A percentile compares a stretch with the other conserved stretches of the same genome.
Conservation (phyloP, 2,113 vertebrate genomes). For the Ageneiosus marmoratus region DNA sequence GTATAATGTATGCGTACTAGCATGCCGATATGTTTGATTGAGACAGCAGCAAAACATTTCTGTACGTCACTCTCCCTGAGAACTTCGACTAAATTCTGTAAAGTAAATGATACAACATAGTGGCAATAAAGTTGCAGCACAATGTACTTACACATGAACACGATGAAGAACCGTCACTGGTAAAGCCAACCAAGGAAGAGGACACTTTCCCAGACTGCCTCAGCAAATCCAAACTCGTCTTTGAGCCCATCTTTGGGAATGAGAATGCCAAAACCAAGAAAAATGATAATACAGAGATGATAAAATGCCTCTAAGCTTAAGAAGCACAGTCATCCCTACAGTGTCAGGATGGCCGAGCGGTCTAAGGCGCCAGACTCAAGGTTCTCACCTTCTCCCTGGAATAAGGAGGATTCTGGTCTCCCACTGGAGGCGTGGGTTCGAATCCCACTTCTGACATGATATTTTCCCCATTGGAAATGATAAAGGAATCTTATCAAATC, state of each 20-base stretch:
- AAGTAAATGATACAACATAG: neutral
- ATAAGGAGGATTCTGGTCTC: conserved; percentile 54
- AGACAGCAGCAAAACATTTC: neutral
- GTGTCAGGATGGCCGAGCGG: conserved; percentile 76
- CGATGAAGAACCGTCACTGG: too few species aligned
- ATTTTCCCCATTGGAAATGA: too few species aligned
- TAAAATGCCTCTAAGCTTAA: neutral
- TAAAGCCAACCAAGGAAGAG: too few species aligned
- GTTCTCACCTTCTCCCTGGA: neutral
- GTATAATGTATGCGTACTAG: neutral
- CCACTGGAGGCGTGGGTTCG: conserved; percentile 84
- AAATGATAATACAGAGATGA: neutral
- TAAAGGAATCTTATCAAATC: too few species aligned
- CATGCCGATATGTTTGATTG: neutral
- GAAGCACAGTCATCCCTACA: too few species aligned
- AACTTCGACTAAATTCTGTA: neutral
- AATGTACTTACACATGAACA: neutral
- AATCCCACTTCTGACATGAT: conserved; percentile 86
- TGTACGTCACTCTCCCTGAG: neutral
- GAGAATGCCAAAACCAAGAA: neutral
- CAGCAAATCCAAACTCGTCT: neutral
- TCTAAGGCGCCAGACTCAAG: conserved; percentile 85
- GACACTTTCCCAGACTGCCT: too few species aligned
- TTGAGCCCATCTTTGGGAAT: neutral
- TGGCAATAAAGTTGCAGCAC: neutral